phyloP scores from a whole-genome alignment of 2,113 vertebrate species.

The Gobio gobio region DNA sequence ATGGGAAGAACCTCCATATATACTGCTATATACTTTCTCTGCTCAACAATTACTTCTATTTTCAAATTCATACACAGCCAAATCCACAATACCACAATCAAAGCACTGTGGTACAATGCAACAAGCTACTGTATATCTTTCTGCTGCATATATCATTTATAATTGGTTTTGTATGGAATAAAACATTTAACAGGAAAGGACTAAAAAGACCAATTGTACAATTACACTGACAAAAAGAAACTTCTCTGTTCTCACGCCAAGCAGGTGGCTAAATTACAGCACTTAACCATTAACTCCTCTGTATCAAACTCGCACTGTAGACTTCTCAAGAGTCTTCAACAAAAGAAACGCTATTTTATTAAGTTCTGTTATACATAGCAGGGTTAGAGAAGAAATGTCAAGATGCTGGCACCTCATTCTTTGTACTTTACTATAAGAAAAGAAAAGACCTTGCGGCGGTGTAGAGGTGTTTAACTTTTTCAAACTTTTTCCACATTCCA shows the following conservation, averaged over 20 bases:
- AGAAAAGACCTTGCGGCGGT: neutral
- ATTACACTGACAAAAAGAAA: constrained; percentile 8
- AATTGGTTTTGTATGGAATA: neutral
- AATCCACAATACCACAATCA: neutral
- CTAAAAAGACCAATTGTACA: neutral
- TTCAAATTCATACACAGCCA: neutral
- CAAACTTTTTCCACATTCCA: neutral
- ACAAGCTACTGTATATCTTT: neutral
- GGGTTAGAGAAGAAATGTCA: constrained; percentile 15
- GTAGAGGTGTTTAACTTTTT: neutral
- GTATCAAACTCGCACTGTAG: neutral
- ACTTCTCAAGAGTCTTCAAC: neutral
- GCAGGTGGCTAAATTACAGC: constrained; percentile 20
- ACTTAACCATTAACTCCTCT: constrained; percentile 12
- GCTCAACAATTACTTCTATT: too few species aligned
- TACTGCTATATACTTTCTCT: too few species aligned
- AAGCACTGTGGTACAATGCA: neutral
- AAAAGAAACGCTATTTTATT: neutral
- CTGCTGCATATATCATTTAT: neutral
- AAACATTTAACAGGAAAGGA: neutral
- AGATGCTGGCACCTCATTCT: constrained; percentile 8
- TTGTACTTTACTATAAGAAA: neutral
- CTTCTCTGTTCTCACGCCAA: neutral
- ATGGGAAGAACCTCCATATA: neutral
- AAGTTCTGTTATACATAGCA: neutral